Base-by-base conservation (phyloP, 2,797 vertebrate genomes). In the Allobates femoralis region DNA sequence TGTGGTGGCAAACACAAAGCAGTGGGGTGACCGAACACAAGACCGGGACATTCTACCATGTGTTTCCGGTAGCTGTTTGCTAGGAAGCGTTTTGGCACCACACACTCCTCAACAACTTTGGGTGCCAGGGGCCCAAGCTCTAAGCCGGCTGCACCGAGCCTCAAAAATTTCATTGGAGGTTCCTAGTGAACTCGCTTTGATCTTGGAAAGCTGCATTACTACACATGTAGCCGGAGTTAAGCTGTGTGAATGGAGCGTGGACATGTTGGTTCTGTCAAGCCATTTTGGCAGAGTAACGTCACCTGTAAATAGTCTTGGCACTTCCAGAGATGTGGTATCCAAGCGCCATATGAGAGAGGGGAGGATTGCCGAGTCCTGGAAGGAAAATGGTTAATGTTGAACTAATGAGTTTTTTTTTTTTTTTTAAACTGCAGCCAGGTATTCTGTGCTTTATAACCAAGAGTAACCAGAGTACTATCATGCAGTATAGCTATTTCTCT, bases 1-100 rank as follows among this genome's bases (percentile, higher is more conserved):
- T 99, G 98, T 79, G 98, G 98, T 0, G 97, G 98, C 69, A 96
- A 96, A 93, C 98, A 99, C 94, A 99, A 99, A 92, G 96, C 97
- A 56, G 94, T 95, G 79, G 96, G 96, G 90, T 99, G 96, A 98
- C 56, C 56, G 30, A 0, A 50, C 16, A n/a, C 66, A 67, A 67
- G 58, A 46, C 34, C 37, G 26, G 91, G 92, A 91, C 92, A 89
- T 90, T 89, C 73, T 87, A 51, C 89, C 88, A 62, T 79, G 66
- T 79, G 55, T 76, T 37, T 85, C 81, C 93, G 91, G 60, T 92
- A 92, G 93, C 92, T 93, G 93, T 93, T 89, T 89, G 88, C 90
- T 85, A 28, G 90, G 90, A 91, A 92, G 90, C 91, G 87, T 23
- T 18, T 92, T 90, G 90, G 88, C 91, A 91, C 89, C 89, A 89